Base-by-base conservation (phyloP, 1,140 invertebrate genomes). In the Archivesica marissinica region DNA sequence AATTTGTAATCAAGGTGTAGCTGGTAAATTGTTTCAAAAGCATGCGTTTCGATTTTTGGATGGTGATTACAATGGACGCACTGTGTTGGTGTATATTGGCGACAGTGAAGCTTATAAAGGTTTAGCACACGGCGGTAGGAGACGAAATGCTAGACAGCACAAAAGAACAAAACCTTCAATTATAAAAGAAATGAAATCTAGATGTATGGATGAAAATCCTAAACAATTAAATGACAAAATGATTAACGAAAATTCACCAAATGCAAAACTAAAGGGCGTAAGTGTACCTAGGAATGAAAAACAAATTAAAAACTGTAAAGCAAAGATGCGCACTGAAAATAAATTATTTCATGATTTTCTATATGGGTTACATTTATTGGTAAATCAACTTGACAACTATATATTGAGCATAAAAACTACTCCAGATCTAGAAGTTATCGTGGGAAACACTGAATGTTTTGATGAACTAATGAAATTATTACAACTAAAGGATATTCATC, bases 391-490 rank as follows among this genome's bases (percentile, higher is more conserved):
- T 35, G 78, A 81, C 44, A 44, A 44, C 7, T 80, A 50, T 39
- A 81, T 81, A 38, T 81, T 81, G 56, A 70, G 61, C 54, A 81
- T 81, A 15, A 70, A 81, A 70, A 81, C 78, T n/a, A 80, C 77
- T 3, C 64, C 78, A 2, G 64, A 81, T 81, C 38, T 70, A 54
- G 77, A 81, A 54, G 28, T 81, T 38, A n/a, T 70, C 2, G 59
- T 81, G 0, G 61, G 61, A 17, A 70, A 47, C 39, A 70, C n/a
- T 50, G 78, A 81, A 54, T 15, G 44, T 2, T 70, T 68, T 68
- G 64, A 81, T 23, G 64, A 81, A 66, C 38, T 68, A 15, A 81
- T 54, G 11, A 56, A 59, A 81, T 35, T 81, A 13, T 20, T 81
- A 11, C 33, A 39, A 52, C 35, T 81, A 23, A 81, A 81, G 28